A percentile compares a stretch with the other conserved stretches of the same genome.
Conservation (phyloP, 2,113 vertebrate species). For the Cavia aperea region DNA sequence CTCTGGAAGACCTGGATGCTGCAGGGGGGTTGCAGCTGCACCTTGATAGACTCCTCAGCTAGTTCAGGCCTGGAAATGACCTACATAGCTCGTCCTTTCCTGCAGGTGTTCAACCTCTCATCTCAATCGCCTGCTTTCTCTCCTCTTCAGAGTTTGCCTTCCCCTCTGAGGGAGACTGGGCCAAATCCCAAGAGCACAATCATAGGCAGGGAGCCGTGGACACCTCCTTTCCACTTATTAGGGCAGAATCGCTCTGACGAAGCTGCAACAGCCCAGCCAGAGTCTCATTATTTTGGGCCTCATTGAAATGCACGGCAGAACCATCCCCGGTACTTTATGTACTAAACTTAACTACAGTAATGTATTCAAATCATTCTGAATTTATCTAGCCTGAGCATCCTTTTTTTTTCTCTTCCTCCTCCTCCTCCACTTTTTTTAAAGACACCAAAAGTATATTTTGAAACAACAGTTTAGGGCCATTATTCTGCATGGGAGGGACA, state of each 20-base stretch:
- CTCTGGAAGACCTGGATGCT: neutral
- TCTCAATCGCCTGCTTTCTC: neutral
- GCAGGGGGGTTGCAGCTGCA: neutral
- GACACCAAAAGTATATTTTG: conserved; percentile 53
- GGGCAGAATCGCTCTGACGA: conserved; percentile 41
- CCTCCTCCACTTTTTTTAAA: conserved; percentile 43
- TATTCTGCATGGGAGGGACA: neutral
- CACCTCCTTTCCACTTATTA: conserved; percentile 46
- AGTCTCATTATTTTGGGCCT: conserved; percentile 60
- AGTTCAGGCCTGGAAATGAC: neutral
- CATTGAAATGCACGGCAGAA: conserved; percentile 66
- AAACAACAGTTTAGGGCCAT: conserved; percentile 12
- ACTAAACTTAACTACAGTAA: conserved; percentile 69
- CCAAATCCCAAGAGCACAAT: neutral
- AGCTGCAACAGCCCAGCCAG: conserved; percentile 40
- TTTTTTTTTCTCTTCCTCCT: conserved; percentile 31
- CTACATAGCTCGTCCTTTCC: neutral
- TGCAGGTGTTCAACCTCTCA: neutral
- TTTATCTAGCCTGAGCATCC: conserved; percentile 55
- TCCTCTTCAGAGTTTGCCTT: neutral
- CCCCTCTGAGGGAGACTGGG: neutral
- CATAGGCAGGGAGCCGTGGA: conserved; percentile 2
- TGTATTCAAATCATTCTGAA: conserved; percentile 67
- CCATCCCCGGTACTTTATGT: conserved; percentile 56
- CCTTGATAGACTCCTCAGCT: neutral